phyloP scores from a whole-genome alignment of 2,797 vertebrate species.

The Enteromius argenteus region DNA sequence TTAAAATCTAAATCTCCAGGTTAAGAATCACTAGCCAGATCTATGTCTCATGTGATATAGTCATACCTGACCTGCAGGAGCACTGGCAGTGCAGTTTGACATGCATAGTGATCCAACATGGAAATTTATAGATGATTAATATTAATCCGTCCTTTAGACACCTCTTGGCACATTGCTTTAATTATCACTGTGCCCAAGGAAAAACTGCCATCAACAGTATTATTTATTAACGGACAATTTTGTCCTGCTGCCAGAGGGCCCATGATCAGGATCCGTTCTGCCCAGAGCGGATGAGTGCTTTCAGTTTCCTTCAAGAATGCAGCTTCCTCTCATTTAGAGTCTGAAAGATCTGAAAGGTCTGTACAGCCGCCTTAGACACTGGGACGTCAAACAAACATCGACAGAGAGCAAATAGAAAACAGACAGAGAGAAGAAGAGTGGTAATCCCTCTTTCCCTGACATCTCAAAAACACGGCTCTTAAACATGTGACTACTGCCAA shows the following conservation, averaged over 20 bases:
- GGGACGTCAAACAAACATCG: conserved; percentile 53
- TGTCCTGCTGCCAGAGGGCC: neutral
- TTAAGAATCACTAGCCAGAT: conserved; percentile 5
- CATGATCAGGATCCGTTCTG: neutral
- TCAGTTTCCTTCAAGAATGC: conserved; percentile 3
- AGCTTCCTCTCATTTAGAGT: conserved; percentile 22
- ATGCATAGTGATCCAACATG: neutral
- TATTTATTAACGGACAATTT: neutral
- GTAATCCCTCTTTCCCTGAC: conserved; percentile 49
- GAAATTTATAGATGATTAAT: conserved; percentile 14
- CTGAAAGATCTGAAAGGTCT: conserved; percentile 20
- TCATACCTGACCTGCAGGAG: neutral
- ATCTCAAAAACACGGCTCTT: conserved; percentile 28
- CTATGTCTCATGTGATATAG: neutral
- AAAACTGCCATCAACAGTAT: neutral
- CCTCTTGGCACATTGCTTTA: neutral
- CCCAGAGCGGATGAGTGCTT: neutral
- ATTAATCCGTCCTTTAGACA: neutral
- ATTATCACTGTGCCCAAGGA: neutral
- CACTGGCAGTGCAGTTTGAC: neutral
- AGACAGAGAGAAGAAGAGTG: conserved; percentile 27
- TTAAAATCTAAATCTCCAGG: neutral
- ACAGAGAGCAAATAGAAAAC: conserved; percentile 25
- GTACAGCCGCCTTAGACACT: conserved; percentile 49
- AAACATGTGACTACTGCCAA: conserved; percentile 15